phyloP scores from a whole-genome alignment of 2,113 vertebrate genomes.

The Epinephelus lanceolatus region DNA sequence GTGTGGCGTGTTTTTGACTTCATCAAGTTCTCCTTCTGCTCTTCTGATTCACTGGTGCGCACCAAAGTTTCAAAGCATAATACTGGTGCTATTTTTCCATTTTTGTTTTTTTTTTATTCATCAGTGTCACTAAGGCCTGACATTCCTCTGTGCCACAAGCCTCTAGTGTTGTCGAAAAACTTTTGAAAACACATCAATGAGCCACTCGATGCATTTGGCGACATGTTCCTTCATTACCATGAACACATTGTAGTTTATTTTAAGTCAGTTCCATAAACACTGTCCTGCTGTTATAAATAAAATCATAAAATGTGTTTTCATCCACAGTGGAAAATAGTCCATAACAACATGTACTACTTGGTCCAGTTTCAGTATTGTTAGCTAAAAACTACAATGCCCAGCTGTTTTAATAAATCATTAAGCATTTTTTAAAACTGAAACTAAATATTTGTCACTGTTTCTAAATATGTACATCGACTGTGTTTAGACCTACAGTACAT shows the following conservation, averaged over 20 bases:
- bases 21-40: conserved; percentile 79
- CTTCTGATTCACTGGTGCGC: conserved; percentile 78
- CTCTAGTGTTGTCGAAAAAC: conserved; percentile 8
- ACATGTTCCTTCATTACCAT: neutral
- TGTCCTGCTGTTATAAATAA: neutral
- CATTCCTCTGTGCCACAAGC: neutral
- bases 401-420: neutral
- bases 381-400: neutral
- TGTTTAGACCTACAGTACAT: neutral
- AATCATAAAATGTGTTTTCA: neutral
- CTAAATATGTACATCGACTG: neutral
- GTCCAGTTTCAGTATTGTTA: neutral
- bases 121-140: neutral
- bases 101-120: too few relatives aligned
- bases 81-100: too few relatives aligned
- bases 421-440: too few relatives aligned
- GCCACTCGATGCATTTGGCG: neutral
- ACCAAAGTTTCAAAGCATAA: conserved; percentile 19
- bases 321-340: neutral
- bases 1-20: conserved; percentile 55
- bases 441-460: too few relatives aligned
- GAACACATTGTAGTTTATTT: neutral
- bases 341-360: neutral
- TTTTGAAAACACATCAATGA: neutral
- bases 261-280: neutral